A percentile compares a stretch with the other conserved stretches of the same genome.
These are phyloP conservation scores for Odontomachus brunneus DNA, from an alignment of 1,140 invertebrate genomes.

Conservation along the genomic window DNA sequence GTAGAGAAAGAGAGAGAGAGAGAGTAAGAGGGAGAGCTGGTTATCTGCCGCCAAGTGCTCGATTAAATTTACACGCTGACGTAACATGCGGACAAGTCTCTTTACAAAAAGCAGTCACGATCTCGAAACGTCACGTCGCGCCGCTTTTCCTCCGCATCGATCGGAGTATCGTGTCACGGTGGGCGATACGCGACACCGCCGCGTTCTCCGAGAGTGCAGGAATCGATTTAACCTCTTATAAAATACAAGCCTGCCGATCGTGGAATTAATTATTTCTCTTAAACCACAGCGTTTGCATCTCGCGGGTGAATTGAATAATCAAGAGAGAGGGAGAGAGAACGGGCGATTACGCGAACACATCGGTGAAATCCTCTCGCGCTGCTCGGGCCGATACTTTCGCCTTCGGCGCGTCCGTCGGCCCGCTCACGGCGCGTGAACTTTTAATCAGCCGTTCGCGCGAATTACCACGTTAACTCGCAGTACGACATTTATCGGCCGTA, in stretches of 20 bases:
- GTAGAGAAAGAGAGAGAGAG: too few relatives aligned
- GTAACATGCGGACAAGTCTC: slow-evolving; percentile 45
- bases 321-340: background rate
- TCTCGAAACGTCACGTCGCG: slow-evolving; percentile 26
- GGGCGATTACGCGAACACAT: slow-evolving; percentile 23
- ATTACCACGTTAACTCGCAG: slow-evolving; percentile 40
- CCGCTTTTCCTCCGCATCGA: background rate
- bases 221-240: background rate
- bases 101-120: slow-evolving; percentile 57
- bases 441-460: slow-evolving; percentile 9
- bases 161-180: slow-evolving; percentile 33
- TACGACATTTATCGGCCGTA: slow-evolving; percentile 29
- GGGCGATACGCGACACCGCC: background rate
- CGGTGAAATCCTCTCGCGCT: background rate
- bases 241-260: background rate
- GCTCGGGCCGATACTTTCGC: slow-evolving; percentile 21
- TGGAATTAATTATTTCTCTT: slow-evolving; percentile 14
- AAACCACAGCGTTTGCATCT: background rate
- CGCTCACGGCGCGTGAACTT: background rate
- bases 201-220: background rate
- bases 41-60: slow-evolving; percentile 59
- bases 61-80: slow-evolving; percentile 74
- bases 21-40: background rate
- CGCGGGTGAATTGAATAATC: slow-evolving; percentile 29
- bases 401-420: background rate